Evolutionary conservation across 1,140 invertebrate genomes (phyloP).

Genomic region (Cataglyphis hispanica): DNA sequence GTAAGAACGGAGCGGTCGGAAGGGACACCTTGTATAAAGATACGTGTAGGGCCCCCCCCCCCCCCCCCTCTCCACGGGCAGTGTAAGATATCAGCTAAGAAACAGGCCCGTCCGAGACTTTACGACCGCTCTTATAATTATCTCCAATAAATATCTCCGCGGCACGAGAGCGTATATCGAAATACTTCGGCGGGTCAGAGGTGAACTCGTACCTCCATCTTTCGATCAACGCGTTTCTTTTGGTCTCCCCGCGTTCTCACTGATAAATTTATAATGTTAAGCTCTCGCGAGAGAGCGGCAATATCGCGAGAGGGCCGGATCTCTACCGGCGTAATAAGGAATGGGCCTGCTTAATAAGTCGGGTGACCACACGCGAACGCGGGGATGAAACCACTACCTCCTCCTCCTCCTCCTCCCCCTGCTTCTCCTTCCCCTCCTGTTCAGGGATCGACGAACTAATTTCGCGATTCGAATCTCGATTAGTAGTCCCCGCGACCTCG

Average conservation of each 20-base stretch:
- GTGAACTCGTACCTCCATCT: slow-evolving; percentile 83
- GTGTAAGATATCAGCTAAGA: slow-evolving; percentile 82
- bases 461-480: slow-evolving; percentile 76
- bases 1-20: background rate
- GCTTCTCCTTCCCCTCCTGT: background rate
- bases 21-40: slow-evolving; percentile 73
- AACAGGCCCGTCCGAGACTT: slow-evolving; percentile 82
- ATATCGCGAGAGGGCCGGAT: slow-evolving; percentile 54
- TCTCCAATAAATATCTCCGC: slow-evolving; percentile 87
- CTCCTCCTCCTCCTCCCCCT: background rate
- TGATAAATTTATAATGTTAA: slow-evolving; percentile 85
- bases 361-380: slow-evolving; percentile 77
- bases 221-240: slow-evolving; percentile 85
- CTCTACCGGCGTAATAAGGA: slow-evolving; percentile 62
- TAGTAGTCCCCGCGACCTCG: slow-evolving; percentile 63
- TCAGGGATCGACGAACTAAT: slow-evolving; percentile 74
- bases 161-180: slow-evolving; percentile 84
- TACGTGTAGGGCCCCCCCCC: slow-evolving; percentile 64
- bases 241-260: slow-evolving; percentile 79
- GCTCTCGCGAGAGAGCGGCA: slow-evolving; percentile 43
- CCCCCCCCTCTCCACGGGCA: slow-evolving; percentile 50
- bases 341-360: slow-evolving; percentile 76
- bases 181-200: slow-evolving; percentile 83
- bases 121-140: slow-evolving; percentile 87
- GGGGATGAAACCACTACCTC: slow-evolving; percentile 28